Evolutionary conservation across 2,888 invertebrate genomes (phyloP).

Genomic region (Ormyrus rosae): DNA sequence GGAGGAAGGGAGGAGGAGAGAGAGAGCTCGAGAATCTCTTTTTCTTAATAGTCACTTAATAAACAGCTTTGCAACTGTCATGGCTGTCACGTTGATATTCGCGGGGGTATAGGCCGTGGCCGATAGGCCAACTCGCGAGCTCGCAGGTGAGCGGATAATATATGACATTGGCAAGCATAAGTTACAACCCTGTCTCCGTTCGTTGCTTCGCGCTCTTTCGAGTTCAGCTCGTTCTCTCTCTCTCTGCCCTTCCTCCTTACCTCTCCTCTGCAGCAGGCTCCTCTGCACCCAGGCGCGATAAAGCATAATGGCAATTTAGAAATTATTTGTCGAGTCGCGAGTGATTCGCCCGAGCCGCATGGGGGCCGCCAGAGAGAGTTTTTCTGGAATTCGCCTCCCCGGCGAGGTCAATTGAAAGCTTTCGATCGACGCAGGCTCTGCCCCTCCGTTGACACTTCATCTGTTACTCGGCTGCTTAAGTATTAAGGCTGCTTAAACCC

Average conservation of each 20-base stretch:
- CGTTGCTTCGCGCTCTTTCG: slow-evolving; percentile 18
- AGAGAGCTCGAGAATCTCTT: slow-evolving; percentile 44
- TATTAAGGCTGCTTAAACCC: too few species aligned
- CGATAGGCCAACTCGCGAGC: slow-evolving; percentile 43
- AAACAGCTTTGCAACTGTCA: slow-evolving; percentile 57
- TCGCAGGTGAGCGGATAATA: slow-evolving; percentile 56
- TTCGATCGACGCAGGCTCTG: not conserved
- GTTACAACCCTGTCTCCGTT: slow-evolving; percentile 56
- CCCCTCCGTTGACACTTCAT: slow-evolving; percentile 34
- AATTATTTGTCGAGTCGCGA: slow-evolving; percentile 46
- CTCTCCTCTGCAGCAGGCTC: not conserved
- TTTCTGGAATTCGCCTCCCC: not conserved
- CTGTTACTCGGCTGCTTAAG: not conserved
- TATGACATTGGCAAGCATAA: slow-evolving; percentile 57
- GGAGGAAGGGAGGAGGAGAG: not conserved
- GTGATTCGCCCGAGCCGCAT: slow-evolving; percentile 24
- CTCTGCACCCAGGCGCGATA: slow-evolving; percentile 29
- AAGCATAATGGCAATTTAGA: slow-evolving; percentile 55
- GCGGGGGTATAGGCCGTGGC: slow-evolving; percentile 38
- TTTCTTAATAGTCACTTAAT: slow-evolving; percentile 58
- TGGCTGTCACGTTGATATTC: slow-evolving; percentile 56
- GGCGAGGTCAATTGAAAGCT: slow-evolving; percentile 29
- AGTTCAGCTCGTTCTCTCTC: not conserved
- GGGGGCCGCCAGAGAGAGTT: not conserved
- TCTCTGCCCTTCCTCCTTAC: slow-evolving; percentile 1